These are phyloP conservation scores for Epinephelus coioides DNA, from an alignment of 2,797 vertebrate species.

Conservation along the genomic window DNA sequence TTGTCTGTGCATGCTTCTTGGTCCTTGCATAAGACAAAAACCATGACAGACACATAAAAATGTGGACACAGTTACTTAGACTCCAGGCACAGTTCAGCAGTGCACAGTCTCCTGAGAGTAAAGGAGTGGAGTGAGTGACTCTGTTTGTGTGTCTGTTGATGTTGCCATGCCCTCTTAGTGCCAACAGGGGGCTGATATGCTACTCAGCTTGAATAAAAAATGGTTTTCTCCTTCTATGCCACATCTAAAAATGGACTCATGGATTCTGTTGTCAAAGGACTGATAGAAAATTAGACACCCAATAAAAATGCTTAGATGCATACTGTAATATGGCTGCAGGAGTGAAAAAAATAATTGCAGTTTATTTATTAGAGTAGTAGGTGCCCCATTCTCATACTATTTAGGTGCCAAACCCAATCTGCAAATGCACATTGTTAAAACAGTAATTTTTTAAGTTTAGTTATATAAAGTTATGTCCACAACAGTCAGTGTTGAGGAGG, in stretches of 20 bases:
- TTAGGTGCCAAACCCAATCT: background rate
- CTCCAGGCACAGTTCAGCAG: background rate
- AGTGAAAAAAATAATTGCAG: background rate
- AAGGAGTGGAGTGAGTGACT: background rate
- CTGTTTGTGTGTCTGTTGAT: background rate
- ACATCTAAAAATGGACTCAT: background rate
- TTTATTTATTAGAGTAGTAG: background rate
- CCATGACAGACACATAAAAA: background rate
- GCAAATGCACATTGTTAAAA: background rate
- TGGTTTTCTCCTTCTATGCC: background rate
- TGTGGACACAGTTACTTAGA: background rate
- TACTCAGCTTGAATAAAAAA: background rate
- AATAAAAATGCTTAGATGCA: background rate
- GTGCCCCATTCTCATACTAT: background rate
- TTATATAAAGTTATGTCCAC: background rate
- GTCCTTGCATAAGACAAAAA: slow-evolving; percentile 14
- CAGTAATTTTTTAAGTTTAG: background rate
- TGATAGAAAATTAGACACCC: background rate
- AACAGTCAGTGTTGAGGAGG: too few species aligned
- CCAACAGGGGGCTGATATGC: slow-evolving; percentile 46
- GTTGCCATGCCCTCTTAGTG: slow-evolving; percentile 17
- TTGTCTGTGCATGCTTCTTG: slow-evolving; percentile 7
- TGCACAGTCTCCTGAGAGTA: background rate
- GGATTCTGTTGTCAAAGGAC: background rate
- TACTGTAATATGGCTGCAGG: background rate